Conservation (phyloP, 2,888 invertebrate species). For the Priapulus caudatus region DNA sequence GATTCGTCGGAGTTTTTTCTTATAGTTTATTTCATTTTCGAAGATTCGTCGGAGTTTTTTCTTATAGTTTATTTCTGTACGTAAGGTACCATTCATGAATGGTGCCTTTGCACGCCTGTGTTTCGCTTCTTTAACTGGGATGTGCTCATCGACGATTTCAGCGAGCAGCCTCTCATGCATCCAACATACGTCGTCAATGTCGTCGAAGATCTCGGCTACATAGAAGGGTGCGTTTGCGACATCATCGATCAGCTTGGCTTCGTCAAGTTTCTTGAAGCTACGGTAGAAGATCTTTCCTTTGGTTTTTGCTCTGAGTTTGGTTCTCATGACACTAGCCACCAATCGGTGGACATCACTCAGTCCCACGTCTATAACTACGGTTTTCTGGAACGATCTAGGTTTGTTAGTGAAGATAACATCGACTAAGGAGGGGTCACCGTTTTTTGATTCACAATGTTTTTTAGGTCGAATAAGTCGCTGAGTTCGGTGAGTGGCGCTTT, state of each 20-base stretch:
- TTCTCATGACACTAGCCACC: background rate
- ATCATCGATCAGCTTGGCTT: background rate
- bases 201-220: background rate
- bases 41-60: background rate
- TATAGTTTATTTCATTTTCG: background rate
- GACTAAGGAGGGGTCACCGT: background rate
- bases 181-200: conserved; percentile 1
- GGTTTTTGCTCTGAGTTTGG: background rate
- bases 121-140: conserved; percentile 1
- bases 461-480: background rate
- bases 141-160: background rate
- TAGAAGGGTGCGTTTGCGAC: background rate
- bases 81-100: background rate
- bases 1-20: background rate
- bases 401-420: background rate
- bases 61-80: background rate
- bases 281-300: background rate
- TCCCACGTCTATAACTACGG: background rate
- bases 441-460: background rate
- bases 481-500: background rate
- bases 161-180: background rate
- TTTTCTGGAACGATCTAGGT: background rate
- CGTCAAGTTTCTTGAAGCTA: background rate
- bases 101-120: background rate
- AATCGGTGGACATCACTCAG: background rate